These are phyloP conservation scores for Pygathrix nemaeus DNA, from an alignment of 2,113 vertebrate species.

Conservation along the genomic window DNA sequence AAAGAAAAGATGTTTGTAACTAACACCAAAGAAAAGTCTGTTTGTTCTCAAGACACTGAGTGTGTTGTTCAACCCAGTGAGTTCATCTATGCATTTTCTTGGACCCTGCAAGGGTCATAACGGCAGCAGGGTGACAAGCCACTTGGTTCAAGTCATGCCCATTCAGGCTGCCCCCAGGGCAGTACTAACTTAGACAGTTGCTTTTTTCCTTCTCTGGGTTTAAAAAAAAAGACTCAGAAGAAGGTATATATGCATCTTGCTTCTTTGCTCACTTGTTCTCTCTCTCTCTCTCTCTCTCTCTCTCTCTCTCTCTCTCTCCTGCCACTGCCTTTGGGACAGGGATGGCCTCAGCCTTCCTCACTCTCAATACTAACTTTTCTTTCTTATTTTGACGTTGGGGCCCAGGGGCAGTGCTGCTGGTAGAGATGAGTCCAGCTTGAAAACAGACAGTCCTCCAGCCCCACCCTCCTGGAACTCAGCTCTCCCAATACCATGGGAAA, in stretches of 20 bases:
- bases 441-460: background rate
- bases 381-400: background rate
- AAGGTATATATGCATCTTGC: background rate
- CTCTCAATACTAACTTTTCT: background rate
- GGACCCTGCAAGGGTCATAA: conserved; percentile 45
- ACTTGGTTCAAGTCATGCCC: background rate
- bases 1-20: conserved; percentile 63
- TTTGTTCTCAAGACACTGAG: conserved; percentile 67
- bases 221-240: background rate
- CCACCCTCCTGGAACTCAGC: background rate
- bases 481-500: background rate
- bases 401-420: background rate
- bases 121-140: conserved; percentile 19
- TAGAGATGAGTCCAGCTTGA: background rate
- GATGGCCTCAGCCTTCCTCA: background rate
- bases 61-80: conserved; percentile 43
- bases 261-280: background rate
- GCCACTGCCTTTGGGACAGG: background rate
- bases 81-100: conserved; percentile 51
- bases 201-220: conserved; percentile 42
- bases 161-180: conserved; percentile 20
- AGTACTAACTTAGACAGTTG: background rate
- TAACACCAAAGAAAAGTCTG: conserved; percentile 33
- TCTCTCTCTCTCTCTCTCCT: too few relatives aligned
- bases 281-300: background rate